Base-by-base conservation (phyloP, 2,888 invertebrate species). In the Tipula helvola region DNA sequence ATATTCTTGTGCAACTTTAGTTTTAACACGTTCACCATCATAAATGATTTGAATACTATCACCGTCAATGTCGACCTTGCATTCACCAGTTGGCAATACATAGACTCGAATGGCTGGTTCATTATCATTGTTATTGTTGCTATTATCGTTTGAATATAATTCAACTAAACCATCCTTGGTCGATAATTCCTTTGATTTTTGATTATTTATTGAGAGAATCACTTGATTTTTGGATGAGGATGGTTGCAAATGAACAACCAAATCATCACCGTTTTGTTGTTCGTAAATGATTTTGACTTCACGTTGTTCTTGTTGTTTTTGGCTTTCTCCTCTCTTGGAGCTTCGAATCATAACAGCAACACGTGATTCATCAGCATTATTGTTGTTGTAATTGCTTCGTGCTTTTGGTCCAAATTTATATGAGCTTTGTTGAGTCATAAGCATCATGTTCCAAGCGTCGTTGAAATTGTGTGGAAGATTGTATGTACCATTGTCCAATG, bases 21-120 rank as follows among this genome's bases (percentile, higher is more conserved):
- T 88, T 1, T 93, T 92, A n/a, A 94, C 89, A 47, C 93, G 92
- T 87, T 92, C 89, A 28, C 95, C 95, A 88, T 95, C 94, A 89
- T 93, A 95, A 88, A 93, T 90, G 0, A 93, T 89, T 36, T 93
- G 91, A 87, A 95, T 91, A 42, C 90, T 89, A 44, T 92, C 92
- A 86, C 93, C 89, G 87, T 91, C 89, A 89, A 95, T 89, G 88
- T 92, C 91, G 28, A 95, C 88, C 87, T 92, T 92, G 16, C 94
- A 90, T 86, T 93, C 93, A 41, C 93, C 93, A 86, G 93, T 93
- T 1, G 92, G 90, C 18, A 93, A 89, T 8, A 90, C 90, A 89
- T 91, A 92, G 88, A 92, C 91, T 89, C 93, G 89, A 89, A 93
- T 89, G 18, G 93, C 90, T 2, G 92, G 91, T 10, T 36, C 83